Conservation (phyloP, 2,797 vertebrate species). For the Pempheris klunzingeri region DNA sequence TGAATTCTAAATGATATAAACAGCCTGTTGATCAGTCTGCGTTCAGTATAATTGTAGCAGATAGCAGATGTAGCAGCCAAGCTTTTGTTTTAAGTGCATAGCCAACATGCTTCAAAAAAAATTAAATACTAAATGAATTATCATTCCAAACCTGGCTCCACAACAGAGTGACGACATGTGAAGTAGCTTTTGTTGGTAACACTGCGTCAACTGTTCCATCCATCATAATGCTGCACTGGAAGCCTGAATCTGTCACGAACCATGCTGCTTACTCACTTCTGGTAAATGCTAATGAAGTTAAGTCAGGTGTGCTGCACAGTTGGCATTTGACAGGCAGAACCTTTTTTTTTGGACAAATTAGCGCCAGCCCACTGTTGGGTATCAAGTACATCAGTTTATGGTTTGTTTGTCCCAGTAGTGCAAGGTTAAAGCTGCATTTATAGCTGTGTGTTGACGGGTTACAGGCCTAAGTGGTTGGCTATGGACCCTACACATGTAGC, state of each 20-base stretch:
- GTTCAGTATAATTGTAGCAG: conserved; percentile 38
- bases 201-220: conserved; percentile 53
- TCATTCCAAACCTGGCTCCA: conserved; percentile 55
- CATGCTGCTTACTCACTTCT: conserved; percentile 38
- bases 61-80: conserved; percentile 47
- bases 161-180: conserved; percentile 45
- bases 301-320: conserved; percentile 62
- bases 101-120: conserved; percentile 35
- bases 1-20: conserved; percentile 36
- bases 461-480: not conserved
- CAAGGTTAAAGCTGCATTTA: not conserved
- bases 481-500: not conserved
- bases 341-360: conserved; percentile 11
- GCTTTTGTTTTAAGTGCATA: conserved; percentile 45
- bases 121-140: conserved; percentile 54
- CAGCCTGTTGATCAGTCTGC: conserved; percentile 36
- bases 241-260: conserved; percentile 54
- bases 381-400: not conserved
- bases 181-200: conserved; percentile 48
- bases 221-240: conserved; percentile 41
- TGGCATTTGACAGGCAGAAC: conserved; percentile 41
- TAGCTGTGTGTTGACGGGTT: not conserved
- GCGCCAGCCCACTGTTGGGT: not conserved
- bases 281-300: conserved; percentile 61
- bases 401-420: not conserved